phyloP scores from a whole-genome alignment of 2,113 vertebrate species.

The Erpornis zantholeuca region DNA sequence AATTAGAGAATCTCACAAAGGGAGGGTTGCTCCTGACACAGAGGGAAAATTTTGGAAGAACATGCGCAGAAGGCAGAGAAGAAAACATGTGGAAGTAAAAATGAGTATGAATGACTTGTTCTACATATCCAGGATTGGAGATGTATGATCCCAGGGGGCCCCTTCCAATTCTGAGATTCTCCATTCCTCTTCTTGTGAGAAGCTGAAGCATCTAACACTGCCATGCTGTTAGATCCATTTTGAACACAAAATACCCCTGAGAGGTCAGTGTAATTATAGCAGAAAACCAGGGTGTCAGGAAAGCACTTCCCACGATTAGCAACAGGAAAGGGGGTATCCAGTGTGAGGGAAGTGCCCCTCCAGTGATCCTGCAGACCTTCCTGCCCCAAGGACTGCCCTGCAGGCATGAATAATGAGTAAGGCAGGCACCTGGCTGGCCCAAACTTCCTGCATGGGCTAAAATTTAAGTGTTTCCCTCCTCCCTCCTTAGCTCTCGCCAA shows the following conservation, averaged over 20 bases:
- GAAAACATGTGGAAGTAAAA: neutral
- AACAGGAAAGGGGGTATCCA: neutral
- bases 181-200: neutral
- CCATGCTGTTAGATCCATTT: neutral
- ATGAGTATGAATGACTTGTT: neutral
- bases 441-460: neutral
- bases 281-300: neutral
- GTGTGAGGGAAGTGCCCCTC: neutral
- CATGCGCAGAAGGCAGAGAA: neutral
- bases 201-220: neutral
- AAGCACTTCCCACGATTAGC: neutral
- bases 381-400: neutral
- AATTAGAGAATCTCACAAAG: neutral
- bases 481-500: neutral
- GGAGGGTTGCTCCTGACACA: neutral
- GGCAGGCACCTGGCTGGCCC: neutral
- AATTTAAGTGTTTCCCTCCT: neutral
- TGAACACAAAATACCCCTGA: neutral
- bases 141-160: neutral
- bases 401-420: fast-evolving
- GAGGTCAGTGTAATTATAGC: neutral
- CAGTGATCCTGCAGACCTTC: neutral
- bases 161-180: neutral
- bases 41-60: neutral
- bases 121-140: neutral